Evolutionary conservation across 2,888 invertebrate species (phyloP), one percentile per base, ranked within the genome.

Genomic region (Acleris emargana): DNA sequence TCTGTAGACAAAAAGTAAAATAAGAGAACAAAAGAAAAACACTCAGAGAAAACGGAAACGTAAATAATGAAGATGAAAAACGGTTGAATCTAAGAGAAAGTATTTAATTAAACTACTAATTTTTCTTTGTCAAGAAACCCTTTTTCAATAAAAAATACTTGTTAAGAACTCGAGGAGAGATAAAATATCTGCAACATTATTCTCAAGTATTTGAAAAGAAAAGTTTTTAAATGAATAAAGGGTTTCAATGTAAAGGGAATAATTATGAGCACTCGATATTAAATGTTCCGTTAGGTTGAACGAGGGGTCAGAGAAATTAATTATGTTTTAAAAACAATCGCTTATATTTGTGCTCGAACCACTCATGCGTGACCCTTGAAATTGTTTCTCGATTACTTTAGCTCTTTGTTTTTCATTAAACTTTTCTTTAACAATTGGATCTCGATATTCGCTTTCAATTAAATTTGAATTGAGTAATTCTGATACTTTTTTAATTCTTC

Each of bases 1-100:
- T 88, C 95, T 95, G 93, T 74, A 89, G 93, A 90, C 90, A 93
- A 90, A 90, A 88, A 83, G 82, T 69, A 84, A 84, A 89, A 87
- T 84, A 86, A 88, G 84, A 84, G 79, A 84, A 86, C 83, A 71
- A 74, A 82, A 79, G 73, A 82, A 80, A 79, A 67, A 72, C 68
- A 73, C 73, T 74, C 68, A 75, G 73, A 85, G 69, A 71, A 77
- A 77, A 69, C 69, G 71, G 62, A 76, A 72, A 75, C 71, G 60
- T 72, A 70, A 74, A 76, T 69, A 73, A 73, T 69, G 72, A 72
- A 73, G 69, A 75, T 73, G 62, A 62, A 62, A 67, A 62, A 55
- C 58, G 58, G 49, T 58, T 38, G 62, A 20, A 20, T 54, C 50
- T 59, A 54, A 57, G 53, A 55, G 58, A 73, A 74, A 74, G 75